Base-by-base conservation (phyloP, 2,113 vertebrate genomes). In the Pantherophis guttatus region DNA sequence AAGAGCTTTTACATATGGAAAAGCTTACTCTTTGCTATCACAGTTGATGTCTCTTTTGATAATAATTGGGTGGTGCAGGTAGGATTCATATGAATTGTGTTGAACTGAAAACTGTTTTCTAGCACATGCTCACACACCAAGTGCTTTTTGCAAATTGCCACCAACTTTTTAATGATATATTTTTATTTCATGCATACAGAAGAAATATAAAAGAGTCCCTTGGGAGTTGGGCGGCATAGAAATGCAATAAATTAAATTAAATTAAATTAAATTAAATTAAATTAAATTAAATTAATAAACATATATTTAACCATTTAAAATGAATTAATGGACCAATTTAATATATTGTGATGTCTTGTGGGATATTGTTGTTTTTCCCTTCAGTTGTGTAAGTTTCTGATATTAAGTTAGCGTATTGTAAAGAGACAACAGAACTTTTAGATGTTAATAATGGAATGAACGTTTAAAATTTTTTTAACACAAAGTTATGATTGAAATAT, bases 41-140 rank as follows among this genome's bases (percentile, higher is more conserved):
- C 8, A 3, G 5, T n/a, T 44, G 3, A 58, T 0, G 6, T 0
- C 0, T 2, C 33, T 13, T 94, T 94, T 94, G 70, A 93, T 23
- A n/a, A 33, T 89, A 50, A 21, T 1, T 39, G 0, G 7, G 8
- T 44, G 39, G 1, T 29, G n/a, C 57, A 54, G 59, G 15, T 48
- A 89, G 48, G 21, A 39, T 19, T 53, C 53, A 29, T 44, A 39
- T 24, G 44, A 88, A 88, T n/a, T 26, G 21, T 81, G 54, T 62
- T 90, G 59, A 19, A 39, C 11, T 90, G 0, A 17, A 50, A 88
- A 58, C 3, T 13, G 17, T n/a, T 50, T 39, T 6, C 19, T 57
- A 55, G 9, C 26, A 54, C 8, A 48, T 5, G 23, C 8, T 48
- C 23, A n/a, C 26, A 39, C 8, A 12, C 3, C 50, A 59, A 33